Conservation (phyloP, 92 coral and sea anemone genomes). For the Zoanthus sansibaricus region DNA sequence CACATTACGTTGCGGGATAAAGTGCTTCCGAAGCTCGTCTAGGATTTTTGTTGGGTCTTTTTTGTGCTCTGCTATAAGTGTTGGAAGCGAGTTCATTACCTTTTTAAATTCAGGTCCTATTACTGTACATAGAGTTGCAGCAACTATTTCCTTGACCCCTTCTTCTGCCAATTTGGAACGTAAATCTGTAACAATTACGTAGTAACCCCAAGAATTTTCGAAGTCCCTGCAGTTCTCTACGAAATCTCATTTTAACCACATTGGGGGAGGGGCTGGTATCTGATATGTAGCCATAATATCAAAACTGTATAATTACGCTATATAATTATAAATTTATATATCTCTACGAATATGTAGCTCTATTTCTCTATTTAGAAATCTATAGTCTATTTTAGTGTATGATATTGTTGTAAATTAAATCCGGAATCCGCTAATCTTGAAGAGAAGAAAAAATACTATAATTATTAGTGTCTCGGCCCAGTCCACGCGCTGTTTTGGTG, state of each 20-base stretch:
- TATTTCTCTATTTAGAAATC: constrained; percentile 12
- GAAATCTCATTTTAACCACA: constrained; percentile 53
- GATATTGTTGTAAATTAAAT: constrained; percentile 27
- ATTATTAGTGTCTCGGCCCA: constrained; percentile 24
- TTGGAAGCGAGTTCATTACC: constrained; percentile 51
- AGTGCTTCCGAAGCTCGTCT: constrained; percentile 50
- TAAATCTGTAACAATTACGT: constrained; percentile 44
- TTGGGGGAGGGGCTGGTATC: constrained; percentile 58
- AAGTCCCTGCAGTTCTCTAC: constrained; percentile 57
- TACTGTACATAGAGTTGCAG: constrained; percentile 42
- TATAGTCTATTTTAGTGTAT: constrained; percentile 10
- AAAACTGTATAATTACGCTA: no score
- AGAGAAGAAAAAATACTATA: background rate
- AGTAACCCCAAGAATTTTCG: constrained; percentile 53
- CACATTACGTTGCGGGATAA: constrained; percentile 56
- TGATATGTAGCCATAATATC: constrained; percentile 49
- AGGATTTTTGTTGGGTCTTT: constrained; percentile 48
- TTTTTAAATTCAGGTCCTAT: constrained; percentile 45
- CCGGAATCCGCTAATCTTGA: constrained; percentile 21
- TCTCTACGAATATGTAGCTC: constrained; percentile 17
- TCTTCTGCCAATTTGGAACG: constrained; percentile 39
- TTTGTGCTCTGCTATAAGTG: constrained; percentile 49
- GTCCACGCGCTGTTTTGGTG: constrained; percentile 23
- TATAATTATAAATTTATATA: background rate
- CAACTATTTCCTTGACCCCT: constrained; percentile 22